Evolutionary conservation across 2,888 invertebrate genomes (phyloP).

Genomic region (Disparrhopalites patrizii): DNA sequence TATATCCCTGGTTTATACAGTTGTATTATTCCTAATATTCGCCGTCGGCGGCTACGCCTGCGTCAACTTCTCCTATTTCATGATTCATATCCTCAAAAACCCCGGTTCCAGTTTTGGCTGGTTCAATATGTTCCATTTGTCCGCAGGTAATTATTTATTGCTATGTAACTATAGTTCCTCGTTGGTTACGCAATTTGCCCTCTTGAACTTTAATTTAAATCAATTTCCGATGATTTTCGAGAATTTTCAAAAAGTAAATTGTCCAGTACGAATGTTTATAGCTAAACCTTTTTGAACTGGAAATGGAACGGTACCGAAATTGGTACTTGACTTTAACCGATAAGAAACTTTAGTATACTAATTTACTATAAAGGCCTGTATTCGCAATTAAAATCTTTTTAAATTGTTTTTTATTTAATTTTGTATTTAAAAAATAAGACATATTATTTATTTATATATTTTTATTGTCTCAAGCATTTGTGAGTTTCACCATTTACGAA

Average conservation of each 20-base stretch:
- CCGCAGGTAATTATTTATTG: slow-evolving; percentile 17
- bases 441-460: neutral
- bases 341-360: too few species aligned
- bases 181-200: too few species aligned
- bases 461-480: slow-evolving; percentile 19
- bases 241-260: too few species aligned
- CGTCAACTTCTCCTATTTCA: slow-evolving; percentile 25
- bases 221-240: too few species aligned
- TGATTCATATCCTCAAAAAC: slow-evolving; percentile 24
- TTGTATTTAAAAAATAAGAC: neutral
- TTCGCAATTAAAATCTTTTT: neutral
- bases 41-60: slow-evolving; percentile 12
- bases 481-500: slow-evolving; percentile 24
- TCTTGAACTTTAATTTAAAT: too few species aligned
- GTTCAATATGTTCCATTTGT: slow-evolving; percentile 31
- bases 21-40: slow-evolving; percentile 23
- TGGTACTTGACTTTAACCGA: too few species aligned
- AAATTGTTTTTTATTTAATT: neutral
- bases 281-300: too few species aligned
- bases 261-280: too few species aligned
- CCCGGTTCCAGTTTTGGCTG: slow-evolving; percentile 24
- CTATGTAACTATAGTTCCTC: too few species aligned
- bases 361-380: neutral
- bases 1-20: too few species aligned
- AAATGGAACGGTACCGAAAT: too few species aligned